These are phyloP conservation scores for Cossypha caffra DNA, from an alignment of 2,797 vertebrate genomes.

Conservation along the genomic window DNA sequence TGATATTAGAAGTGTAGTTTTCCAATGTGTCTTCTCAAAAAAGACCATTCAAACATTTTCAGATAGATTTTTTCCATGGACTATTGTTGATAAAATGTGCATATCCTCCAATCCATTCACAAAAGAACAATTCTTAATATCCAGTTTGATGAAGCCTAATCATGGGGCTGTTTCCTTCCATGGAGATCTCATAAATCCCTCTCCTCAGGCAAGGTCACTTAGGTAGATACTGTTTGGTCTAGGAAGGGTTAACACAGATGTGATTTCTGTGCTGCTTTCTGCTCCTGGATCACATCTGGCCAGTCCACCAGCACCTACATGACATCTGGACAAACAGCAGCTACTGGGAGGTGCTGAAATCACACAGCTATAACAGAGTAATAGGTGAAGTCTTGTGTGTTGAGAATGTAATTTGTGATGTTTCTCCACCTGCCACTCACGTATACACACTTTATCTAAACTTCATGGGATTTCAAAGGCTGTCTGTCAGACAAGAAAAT, in stretches of 20 bases:
- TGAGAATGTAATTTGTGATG: not conserved
- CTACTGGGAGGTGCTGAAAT: not conserved
- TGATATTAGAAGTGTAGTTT: not conserved
- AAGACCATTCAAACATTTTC: not conserved
- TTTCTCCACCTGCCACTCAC: not conserved
- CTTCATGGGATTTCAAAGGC: not conserved
- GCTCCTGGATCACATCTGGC: not conserved
- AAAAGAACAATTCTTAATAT: not conserved
- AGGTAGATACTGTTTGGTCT: not conserved
- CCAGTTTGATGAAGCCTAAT: not conserved
- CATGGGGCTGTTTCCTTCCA: not conserved
- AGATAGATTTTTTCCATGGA: not conserved
- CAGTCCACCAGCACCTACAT: not conserved
- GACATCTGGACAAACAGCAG: not conserved
- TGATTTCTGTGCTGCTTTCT: not conserved
- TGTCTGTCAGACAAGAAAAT: constrained; percentile 12
- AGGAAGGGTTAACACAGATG: not conserved
- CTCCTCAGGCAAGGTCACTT: not conserved
- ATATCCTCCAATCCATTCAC: not conserved
- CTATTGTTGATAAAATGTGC: not conserved
- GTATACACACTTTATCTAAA: not conserved
- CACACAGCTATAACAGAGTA: not conserved
- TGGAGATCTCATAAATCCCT: not conserved
- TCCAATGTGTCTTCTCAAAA: not conserved
- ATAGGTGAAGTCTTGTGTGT: not conserved